These are phyloP conservation scores for Sitobion miscanthi DNA, from an alignment of 1,140 invertebrate species.

Conservation along the genomic window DNA sequence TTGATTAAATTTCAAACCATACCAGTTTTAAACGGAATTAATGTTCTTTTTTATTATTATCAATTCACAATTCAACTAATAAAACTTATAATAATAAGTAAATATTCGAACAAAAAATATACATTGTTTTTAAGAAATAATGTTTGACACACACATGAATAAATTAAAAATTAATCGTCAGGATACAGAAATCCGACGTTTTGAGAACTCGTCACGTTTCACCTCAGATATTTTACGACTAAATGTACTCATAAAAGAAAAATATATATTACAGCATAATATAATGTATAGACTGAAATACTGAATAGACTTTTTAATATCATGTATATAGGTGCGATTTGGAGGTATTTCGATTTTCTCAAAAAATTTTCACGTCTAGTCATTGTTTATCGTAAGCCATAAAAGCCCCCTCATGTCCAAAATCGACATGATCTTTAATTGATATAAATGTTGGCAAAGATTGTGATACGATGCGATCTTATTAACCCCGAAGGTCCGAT, in stretches of 20 bases:
- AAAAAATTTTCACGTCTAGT: conserved; percentile 21
- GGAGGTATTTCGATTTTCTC: background rate
- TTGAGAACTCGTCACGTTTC: background rate
- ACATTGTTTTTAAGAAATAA: background rate
- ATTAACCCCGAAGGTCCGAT: conserved; percentile 48
- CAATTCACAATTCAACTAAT: background rate
- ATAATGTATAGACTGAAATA: background rate
- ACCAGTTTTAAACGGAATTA: background rate
- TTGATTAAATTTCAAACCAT: background rate
- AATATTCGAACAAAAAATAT: background rate
- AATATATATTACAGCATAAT: background rate
- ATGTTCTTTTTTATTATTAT: background rate
- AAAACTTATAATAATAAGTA: background rate
- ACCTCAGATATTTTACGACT: background rate
- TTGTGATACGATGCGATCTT: conserved; percentile 21
- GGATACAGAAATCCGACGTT: background rate
- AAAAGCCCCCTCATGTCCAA: background rate
- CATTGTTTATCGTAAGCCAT: conserved; percentile 33
- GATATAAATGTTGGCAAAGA: conserved; percentile 52
- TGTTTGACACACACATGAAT: background rate
- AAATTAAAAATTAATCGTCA: background rate
- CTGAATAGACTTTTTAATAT: background rate
- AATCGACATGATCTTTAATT: conserved; percentile 44
- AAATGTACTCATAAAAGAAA: background rate
- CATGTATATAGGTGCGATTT: background rate